Conservation (phyloP, 2,797 vertebrate species). For the Premnoplex brunnescens region DNA sequence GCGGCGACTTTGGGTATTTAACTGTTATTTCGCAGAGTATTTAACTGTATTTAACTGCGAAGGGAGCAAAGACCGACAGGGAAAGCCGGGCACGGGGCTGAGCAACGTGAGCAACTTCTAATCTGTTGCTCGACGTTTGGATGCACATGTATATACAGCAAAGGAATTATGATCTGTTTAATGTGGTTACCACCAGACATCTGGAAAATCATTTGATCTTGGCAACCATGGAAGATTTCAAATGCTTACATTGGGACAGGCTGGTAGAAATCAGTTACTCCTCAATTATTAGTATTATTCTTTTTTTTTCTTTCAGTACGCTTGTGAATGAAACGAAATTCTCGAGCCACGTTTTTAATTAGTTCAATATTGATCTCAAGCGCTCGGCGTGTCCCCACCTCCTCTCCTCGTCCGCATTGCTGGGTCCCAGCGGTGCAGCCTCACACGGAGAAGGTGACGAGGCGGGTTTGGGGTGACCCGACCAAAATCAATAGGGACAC, state of each 20-base stretch:
- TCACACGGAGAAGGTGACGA: not conserved
- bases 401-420: not conserved
- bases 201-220: conserved; percentile 87
- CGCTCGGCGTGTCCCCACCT: not conserved
- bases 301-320: not conserved
- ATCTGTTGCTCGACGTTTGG: not conserved
- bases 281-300: not conserved
- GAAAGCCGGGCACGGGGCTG: not conserved
- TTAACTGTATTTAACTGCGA: not conserved
- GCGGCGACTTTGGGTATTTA: not conserved
- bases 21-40: not conserved
- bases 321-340: not conserved
- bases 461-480: not conserved
- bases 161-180: conserved; percentile 86
- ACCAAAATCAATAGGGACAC: not conserved
- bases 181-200: conserved; percentile 87
- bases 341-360: not conserved
- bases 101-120: not conserved
- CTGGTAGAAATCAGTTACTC: conserved; percentile 62
- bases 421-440: not conserved
- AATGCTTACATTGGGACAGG: conserved; percentile 63
- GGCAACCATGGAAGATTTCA: conserved; percentile 79
- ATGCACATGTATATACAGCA: conserved; percentile 34
- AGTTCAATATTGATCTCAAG: not conserved
- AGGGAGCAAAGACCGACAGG: not conserved